Percentiles rank a stretch among this genome's conserved stretches.
Evolutionary conservation across 2,888 invertebrate species (phyloP).

Genomic region (Scaptomyza caliginosa): DNA sequence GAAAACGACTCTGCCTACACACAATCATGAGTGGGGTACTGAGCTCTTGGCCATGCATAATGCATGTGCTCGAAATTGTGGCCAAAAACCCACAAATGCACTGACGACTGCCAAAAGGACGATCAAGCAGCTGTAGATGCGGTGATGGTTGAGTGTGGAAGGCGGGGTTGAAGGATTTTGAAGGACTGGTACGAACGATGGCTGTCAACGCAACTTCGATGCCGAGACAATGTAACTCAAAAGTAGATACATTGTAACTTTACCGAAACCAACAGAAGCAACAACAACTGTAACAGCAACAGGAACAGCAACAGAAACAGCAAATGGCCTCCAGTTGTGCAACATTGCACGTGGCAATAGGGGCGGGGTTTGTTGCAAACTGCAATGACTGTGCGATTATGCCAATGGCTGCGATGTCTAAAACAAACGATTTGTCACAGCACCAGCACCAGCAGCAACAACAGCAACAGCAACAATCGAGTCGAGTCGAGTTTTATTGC

Average conservation of each 20-base stretch:
- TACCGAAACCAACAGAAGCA: slow-evolving; percentile 27
- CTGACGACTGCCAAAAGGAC: slow-evolving; percentile 51
- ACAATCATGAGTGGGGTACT: slow-evolving; percentile 7
- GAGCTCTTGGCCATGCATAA: slow-evolving; percentile 59
- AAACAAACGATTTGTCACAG: slow-evolving; percentile 79
- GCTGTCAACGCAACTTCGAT: slow-evolving; percentile 78
- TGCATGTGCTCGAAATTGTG: slow-evolving; percentile 60
- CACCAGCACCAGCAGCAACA: slow-evolving; percentile 44
- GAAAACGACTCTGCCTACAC: slow-evolving; percentile 14
- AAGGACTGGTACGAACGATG: slow-evolving; percentile 31
- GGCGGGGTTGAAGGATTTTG: not conserved
- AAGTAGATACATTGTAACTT: slow-evolving; percentile 72
- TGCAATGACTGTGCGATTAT: slow-evolving; percentile 78
- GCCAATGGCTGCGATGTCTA: slow-evolving; percentile 74
- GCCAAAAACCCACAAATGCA: slow-evolving; percentile 64
- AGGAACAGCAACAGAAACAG: slow-evolving; percentile 22
- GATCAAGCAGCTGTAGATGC: not conserved
- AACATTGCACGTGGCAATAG: slow-evolving; percentile 37
- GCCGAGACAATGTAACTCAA: slow-evolving; percentile 77
- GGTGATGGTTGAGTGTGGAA: not conserved
- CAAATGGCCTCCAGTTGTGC: slow-evolving; percentile 45
- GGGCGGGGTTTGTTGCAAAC: slow-evolving; percentile 27
- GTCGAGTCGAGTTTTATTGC: slow-evolving; percentile 65
- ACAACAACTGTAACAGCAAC: slow-evolving; percentile 18
- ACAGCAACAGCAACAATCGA: slow-evolving; percentile 31